Percentiles rank a stretch among this genome's conserved stretches.
These are phyloP conservation scores for Parazoanthus swiftii DNA, from an alignment of 92 coral and sea anemone genomes.

Conservation along the genomic window DNA sequence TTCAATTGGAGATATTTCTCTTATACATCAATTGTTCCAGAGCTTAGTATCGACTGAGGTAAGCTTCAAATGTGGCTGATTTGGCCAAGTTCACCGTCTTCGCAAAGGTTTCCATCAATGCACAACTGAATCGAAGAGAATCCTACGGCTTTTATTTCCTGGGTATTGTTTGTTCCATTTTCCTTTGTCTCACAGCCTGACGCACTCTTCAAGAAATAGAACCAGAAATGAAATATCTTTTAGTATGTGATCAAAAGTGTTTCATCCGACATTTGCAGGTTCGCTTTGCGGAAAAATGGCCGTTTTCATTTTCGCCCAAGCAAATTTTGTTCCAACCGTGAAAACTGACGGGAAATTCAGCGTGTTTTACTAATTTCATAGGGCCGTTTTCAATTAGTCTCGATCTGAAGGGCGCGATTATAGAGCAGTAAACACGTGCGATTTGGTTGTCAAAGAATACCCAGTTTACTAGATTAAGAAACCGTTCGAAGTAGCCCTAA, in stretches of 20 bases:
- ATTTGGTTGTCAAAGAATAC: neutral
- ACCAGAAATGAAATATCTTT: neutral
- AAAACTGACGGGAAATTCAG: too few species aligned
- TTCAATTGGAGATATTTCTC: constrained; percentile 1
- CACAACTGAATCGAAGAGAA: constrained; percentile 10
- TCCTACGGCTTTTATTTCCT: neutral
- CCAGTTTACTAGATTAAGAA: constrained; percentile 10
- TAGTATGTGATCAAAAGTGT: neutral
- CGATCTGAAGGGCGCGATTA: neutral
- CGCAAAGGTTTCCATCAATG: neutral
- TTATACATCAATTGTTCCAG: neutral
- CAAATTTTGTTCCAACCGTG: neutral
- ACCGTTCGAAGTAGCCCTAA: neutral
- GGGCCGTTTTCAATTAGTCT: neutral
- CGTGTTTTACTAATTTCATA: neutral
- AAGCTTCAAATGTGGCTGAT: neutral
- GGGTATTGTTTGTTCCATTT: neutral
- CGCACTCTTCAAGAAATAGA: neutral
- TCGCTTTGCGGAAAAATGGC: neutral
- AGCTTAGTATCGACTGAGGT: neutral
- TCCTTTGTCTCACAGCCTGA: constrained; percentile 13
- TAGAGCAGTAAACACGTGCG: neutral
- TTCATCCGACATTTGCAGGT: neutral
- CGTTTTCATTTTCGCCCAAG: neutral
- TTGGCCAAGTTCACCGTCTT: neutral